phyloP scores from a whole-genome alignment of 1,140 invertebrate genomes.

The Panonychus citri region DNA sequence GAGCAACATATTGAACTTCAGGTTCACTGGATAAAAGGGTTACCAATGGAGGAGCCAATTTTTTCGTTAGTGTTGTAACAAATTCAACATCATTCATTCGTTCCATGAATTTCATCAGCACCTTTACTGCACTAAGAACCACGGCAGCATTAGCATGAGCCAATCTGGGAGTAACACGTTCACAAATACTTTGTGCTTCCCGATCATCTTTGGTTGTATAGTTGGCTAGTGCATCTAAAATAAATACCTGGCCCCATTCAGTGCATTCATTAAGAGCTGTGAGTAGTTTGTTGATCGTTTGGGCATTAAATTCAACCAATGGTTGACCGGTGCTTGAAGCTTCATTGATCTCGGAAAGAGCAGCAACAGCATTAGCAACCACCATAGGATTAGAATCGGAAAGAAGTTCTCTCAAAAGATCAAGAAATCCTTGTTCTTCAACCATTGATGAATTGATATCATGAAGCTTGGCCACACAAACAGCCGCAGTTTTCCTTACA shows the following conservation, averaged over 20 bases:
- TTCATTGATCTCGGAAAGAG: constrained; percentile 95
- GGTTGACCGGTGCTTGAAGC: constrained; percentile 73
- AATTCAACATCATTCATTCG: constrained; percentile 83
- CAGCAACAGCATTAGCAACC: constrained; percentile 96
- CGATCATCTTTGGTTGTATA: constrained; percentile 90
- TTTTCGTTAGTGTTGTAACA: constrained; percentile 78
- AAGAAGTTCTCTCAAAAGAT: constrained; percentile 82
- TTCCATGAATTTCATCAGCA: constrained; percentile 91
- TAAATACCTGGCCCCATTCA: constrained; percentile 97
- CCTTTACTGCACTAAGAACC: constrained; percentile 95
- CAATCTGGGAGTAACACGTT: constrained; percentile 85
- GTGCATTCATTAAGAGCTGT: constrained; percentile 98
- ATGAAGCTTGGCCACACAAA: constrained; percentile 96
- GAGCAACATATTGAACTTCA: constrained; percentile 94
- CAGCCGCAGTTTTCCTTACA: constrained; percentile 94
- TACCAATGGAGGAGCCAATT: constrained; percentile 92
- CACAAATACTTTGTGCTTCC: constrained; percentile 98
- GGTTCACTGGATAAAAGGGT: constrained; percentile 92
- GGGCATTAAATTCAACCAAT: constrained; percentile 86
- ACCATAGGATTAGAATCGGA: constrained; percentile 99
- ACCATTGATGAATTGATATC: constrained; percentile 95
- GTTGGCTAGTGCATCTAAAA: constrained; percentile 88
- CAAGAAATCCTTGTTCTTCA: constrained; percentile 93
- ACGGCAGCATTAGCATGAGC: constrained; percentile 99
- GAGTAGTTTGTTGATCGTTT: constrained; percentile 91